phyloP scores from a whole-genome alignment of 1,140 invertebrate species.

The Brachionus rotundiformis region DNA sequence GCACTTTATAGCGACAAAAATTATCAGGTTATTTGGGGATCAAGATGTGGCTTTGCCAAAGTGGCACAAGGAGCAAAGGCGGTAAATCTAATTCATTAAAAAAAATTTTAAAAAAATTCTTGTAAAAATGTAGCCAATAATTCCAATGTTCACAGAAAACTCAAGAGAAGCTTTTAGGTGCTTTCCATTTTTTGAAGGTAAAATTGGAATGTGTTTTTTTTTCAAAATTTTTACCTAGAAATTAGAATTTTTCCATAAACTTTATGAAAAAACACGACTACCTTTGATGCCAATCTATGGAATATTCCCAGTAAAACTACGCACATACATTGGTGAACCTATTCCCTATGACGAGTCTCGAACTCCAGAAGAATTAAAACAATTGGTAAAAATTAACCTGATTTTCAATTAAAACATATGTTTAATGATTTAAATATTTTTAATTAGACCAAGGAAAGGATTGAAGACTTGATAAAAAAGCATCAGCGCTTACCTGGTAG shows the following conservation, averaged over 20 bases:
- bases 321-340: slow-evolving; percentile 82
- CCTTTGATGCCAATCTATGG: slow-evolving; percentile 93
- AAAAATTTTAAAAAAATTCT: background rate
- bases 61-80: slow-evolving; percentile 88
- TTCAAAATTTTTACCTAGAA: too few relatives aligned
- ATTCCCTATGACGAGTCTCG: slow-evolving; percentile 74
- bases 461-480: slow-evolving; percentile 75
- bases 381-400: slow-evolving; percentile 74
- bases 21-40: slow-evolving; percentile 89
- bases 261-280: slow-evolving; percentile 79
- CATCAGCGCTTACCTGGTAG: slow-evolving; percentile 83
- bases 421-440: slow-evolving; percentile 53
- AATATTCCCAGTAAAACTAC: slow-evolving; percentile 92
- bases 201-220: too few relatives aligned
- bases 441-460: slow-evolving; percentile 72
- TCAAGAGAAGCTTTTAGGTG: slow-evolving; percentile 86
- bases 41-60: slow-evolving; percentile 91
- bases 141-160: slow-evolving; percentile 96
- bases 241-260: slow-evolving; percentile 62
- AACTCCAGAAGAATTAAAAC: slow-evolving; percentile 76
- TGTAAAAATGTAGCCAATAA: slow-evolving; percentile 76
- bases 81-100: slow-evolving; percentile 66
- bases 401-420: too few relatives aligned
- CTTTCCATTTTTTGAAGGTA: slow-evolving; percentile 60
- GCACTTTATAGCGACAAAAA: slow-evolving; percentile 86